Conservation (phyloP, 1,140 invertebrate genomes). For the Pseudobourletiella spinata region DNA sequence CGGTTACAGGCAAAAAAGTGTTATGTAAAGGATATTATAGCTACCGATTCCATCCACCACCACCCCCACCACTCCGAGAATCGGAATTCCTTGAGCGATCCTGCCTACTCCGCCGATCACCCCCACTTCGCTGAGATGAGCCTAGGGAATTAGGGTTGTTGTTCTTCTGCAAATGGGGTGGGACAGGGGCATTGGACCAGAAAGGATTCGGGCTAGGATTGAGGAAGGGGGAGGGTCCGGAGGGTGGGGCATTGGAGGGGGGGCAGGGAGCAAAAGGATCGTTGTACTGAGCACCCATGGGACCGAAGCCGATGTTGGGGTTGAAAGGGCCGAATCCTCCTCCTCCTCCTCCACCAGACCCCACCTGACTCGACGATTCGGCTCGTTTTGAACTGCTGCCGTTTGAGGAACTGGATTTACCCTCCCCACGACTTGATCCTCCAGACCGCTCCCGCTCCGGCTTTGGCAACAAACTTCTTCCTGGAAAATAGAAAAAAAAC, state of each 20-base stretch:
- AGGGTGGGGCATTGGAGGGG: neutral
- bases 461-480: slow-evolving; percentile 23
- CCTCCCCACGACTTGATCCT: neutral
- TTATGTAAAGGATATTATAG: no score
- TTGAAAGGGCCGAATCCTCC: slow-evolving; percentile 20
- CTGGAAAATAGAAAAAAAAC: slow-evolving; percentile 6
- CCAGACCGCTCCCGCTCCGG: neutral
- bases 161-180: neutral
- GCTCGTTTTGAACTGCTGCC: neutral
- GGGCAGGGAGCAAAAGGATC: neutral
- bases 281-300: slow-evolving; percentile 29
- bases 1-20: no score
- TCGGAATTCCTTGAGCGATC: neutral
- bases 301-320: slow-evolving; percentile 33
- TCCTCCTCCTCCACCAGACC: neutral
- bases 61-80: slow-evolving; percentile 1
- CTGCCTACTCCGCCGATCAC: neutral
- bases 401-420: neutral
- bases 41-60: slow-evolving; percentile 25
- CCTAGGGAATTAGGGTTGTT: neutral
- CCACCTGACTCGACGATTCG: no score
- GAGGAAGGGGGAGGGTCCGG: slow-evolving; percentile 21
- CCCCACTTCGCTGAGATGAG: neutral
- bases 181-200: neutral
- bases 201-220: slow-evolving; percentile 27